These are phyloP conservation scores for Notoglanidium macrostoma DNA, from an alignment of 2,797 vertebrate genomes.

Conservation along the genomic window DNA sequence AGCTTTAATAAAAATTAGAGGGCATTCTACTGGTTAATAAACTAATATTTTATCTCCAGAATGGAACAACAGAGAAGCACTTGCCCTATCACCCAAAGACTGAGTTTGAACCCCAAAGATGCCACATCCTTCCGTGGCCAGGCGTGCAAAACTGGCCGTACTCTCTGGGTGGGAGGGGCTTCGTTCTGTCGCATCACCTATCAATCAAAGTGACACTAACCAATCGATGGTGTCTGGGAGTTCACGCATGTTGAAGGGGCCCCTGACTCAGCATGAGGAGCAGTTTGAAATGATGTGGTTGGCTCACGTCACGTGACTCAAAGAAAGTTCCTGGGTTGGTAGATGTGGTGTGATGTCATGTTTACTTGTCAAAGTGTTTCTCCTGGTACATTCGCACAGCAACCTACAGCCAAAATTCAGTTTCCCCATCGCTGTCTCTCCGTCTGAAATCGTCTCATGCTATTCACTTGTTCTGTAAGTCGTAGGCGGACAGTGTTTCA, in stretches of 20 bases:
- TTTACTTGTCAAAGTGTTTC: too few relatives aligned
- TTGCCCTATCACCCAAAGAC: not conserved
- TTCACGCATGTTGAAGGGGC: not conserved
- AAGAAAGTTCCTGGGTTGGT: not conserved
- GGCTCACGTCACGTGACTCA: not conserved
- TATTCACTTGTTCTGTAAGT: not conserved
- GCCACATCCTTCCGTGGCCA: not conserved
- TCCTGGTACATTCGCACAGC: too few relatives aligned
- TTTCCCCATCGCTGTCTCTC: not conserved
- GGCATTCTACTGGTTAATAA: not conserved
- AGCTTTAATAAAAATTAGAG: not conserved
- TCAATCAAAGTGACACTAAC: not conserved
- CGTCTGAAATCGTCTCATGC: not conserved
- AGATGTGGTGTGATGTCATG: too few relatives aligned
- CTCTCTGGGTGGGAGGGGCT: not conserved
- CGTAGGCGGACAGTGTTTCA: not conserved
- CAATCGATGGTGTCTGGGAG: not conserved
- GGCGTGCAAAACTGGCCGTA: not conserved
- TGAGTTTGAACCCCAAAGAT: not conserved
- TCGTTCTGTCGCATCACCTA: not conserved
- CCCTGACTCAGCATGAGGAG: not conserved
- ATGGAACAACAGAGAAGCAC: not conserved
- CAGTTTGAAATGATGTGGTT: not conserved
- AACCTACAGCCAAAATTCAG: not conserved
- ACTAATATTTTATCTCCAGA: not conserved